Base-by-base conservation (phyloP, 2,113 vertebrate species). In the Chinchilla lanigera region DNA sequence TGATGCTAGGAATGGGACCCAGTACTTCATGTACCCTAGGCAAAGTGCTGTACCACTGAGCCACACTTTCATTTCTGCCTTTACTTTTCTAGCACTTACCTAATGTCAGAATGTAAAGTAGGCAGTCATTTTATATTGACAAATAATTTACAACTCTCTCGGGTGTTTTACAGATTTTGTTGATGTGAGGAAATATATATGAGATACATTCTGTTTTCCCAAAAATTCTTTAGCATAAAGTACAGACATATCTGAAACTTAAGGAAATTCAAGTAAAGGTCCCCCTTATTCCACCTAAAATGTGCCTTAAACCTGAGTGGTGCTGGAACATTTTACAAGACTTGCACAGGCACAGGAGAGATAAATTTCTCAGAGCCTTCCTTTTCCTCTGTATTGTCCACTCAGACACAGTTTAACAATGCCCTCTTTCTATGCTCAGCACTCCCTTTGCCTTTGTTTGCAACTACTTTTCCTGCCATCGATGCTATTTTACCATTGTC, bases 311-410 rank as follows among this genome's bases (percentile, higher is more conserved):
- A 19, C 16, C 35, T 69, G 17, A 69, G 5, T 7, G 35, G 35
- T 16, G 1, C 35, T 69, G 16, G 3, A 20, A 69, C 67, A 69
- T 69, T n/a, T 20, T 69, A 50, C 35, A 19, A n/a, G 67, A n/a
- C 35, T n/a, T 69, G 2, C 17, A n/a, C 17, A 69, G 16, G 35
- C 33, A 35, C 65, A 67, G 17, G 33, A 69, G 67, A 5, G 3
- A 69, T 69, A n/a, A n/a, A 33, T 69, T 69, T 38, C 33, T 69
- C 35, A 69, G 35, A 69, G 35, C 35, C 14, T n/a, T 16, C 5
- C 2, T n/a, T 11, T 5, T n/a, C 35, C 35, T n/a, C n/a, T 2
- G 5, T n/a, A 35, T 5, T 67, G 16, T n/a, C 8, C 7, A 20
- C 1, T 20, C 35, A 69, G 35, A 50, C 5, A 50, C 9, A 50